phyloP scores from a whole-genome alignment of 1,140 invertebrate genomes.

The Ditylenchus dipsaci region DNA sequence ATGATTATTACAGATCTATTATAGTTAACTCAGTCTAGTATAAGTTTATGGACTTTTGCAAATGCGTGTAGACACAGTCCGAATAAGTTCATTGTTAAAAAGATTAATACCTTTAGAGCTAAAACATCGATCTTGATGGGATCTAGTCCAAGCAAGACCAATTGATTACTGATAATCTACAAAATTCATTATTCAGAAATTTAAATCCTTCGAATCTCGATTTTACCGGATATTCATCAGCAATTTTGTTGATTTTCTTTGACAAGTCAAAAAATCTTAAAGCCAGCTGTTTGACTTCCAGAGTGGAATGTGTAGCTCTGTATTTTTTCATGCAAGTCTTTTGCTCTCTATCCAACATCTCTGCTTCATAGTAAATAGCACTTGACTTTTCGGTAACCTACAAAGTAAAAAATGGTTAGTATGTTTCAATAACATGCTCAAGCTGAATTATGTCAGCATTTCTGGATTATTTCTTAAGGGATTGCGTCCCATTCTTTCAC shows the following conservation, averaged over 20 bases:
- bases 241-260: not conserved
- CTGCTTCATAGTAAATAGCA: conserved; percentile 31
- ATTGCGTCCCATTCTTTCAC: too few relatives aligned
- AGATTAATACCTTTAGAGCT: not conserved
- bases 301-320: conserved; percentile 25
- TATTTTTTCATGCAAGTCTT: conserved; percentile 29
- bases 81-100: too few relatives aligned
- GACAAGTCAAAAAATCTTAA: conserved; percentile 22
- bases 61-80: too few relatives aligned
- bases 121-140: conserved; percentile 30
- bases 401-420: conserved; percentile 8
- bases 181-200: not conserved
- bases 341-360: conserved; percentile 25
- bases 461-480: too few relatives aligned
- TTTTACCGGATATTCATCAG: conserved; percentile 24
- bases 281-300: conserved; percentile 24
- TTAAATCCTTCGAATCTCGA: not conserved
- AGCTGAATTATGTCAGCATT: not conserved
- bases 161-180: conserved; percentile 14
- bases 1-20: too few relatives aligned
- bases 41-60: too few relatives aligned
- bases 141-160: conserved; percentile 17
- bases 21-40: too few relatives aligned
- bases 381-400: conserved; percentile 27
- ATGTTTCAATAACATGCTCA: not conserved